Base-by-base conservation (phyloP, 2,888 invertebrate species). In the Ferrisia virgata region DNA sequence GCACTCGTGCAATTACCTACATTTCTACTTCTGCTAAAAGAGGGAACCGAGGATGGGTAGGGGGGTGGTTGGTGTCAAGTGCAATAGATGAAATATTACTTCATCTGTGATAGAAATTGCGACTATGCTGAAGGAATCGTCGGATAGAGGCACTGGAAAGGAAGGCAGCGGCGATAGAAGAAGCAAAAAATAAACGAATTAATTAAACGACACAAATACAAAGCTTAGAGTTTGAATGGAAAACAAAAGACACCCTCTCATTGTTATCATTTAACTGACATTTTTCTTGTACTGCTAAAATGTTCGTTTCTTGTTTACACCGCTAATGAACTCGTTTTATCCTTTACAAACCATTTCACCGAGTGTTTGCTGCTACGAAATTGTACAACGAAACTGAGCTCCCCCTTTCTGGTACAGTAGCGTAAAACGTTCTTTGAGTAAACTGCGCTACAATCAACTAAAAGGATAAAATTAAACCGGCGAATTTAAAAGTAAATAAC, bases 261-360 rank as follows among this genome's bases (percentile, higher is more conserved):
- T 72, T 33, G 72, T 72, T 72, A 33, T 53, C 53, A 81, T 81
- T 81, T 31, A 81, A 81, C 28, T 81, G 53, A 33, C 53, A 81
- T 81, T 81, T 81, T 81, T 81, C 81, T 81, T 81, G 81, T 53
- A 53, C 53, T 53, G 81, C 53, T 81, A 43, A 53, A 81, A 81
- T 53, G 81, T 81, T 81, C 53, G 47, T 47, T 53, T 81, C 53
- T 81, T 81, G 81, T 81, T 81, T 81, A 81, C 81, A 81, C 81
- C 81, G 58, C 81, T 81, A 81, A 81, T 81, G 81, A 81, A 81
- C 81, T 81, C 81, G 81, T 81, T 81, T 81, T 81, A 81, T 81
- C 81, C 81, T 81, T 81, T 81, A 81, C 53, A 81, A 81, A 81
- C 81, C 81, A 81, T 81, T 81, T 81, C 81, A 81, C 81, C 53